A percentile compares a stretch with the other conserved stretches of the same genome.
Evolutionary conservation across 2,797 vertebrate species (phyloP).

Genomic region (Mormyrops boulengeri): DNA sequence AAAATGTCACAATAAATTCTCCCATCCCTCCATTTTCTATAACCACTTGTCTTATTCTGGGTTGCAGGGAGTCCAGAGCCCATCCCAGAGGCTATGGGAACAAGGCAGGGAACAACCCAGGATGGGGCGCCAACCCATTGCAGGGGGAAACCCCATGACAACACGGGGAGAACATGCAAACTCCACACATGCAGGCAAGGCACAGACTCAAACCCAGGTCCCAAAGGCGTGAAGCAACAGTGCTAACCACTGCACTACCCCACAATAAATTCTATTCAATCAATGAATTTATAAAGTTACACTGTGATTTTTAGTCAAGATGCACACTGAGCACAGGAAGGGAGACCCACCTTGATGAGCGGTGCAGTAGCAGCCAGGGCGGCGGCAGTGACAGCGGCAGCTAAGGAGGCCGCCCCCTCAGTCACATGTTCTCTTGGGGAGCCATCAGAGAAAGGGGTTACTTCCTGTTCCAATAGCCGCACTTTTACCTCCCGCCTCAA

Average conservation of each 20-base stretch:
- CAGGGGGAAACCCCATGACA: background rate
- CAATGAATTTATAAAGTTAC: background rate
- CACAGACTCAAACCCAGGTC: background rate
- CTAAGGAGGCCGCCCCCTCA: slow-evolving; percentile 42
- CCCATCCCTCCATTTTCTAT: background rate
- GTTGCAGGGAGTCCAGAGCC: background rate
- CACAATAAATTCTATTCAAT: background rate
- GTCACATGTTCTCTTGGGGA: slow-evolving; percentile 15
- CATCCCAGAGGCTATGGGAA: background rate
- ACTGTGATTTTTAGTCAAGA: background rate
- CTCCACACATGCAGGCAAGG: background rate
- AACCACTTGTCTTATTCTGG: background rate
- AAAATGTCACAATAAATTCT: background rate
- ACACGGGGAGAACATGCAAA: background rate
- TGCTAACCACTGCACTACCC: background rate
- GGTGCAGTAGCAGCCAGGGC: slow-evolving; percentile 69
- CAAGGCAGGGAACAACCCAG: background rate
- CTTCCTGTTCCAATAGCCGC: slow-evolving; percentile 58
- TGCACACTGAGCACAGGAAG: background rate
- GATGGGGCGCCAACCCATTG: background rate
- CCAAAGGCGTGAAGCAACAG: background rate
- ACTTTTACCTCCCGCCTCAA: slow-evolving; percentile 71
- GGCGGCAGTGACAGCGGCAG: slow-evolving; percentile 67
- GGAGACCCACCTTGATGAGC: slow-evolving; percentile 62
- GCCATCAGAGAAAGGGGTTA: background rate